phyloP scores from a whole-genome alignment of 2,888 invertebrate species.

The Stegophylla sp. region DNA sequence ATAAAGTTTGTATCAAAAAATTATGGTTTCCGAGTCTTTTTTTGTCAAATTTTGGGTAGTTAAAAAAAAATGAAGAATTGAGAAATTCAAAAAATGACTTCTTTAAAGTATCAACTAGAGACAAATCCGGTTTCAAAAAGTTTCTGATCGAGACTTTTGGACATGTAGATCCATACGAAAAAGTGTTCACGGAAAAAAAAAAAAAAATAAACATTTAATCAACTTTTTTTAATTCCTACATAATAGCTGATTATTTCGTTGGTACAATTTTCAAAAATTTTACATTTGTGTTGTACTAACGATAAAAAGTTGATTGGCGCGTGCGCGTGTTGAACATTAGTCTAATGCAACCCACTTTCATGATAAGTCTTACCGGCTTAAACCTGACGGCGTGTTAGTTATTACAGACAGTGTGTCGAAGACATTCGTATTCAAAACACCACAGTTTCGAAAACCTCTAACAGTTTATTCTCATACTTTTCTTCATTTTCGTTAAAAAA shows the following conservation, averaged over 20 bases:
- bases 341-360: conserved; percentile 56
- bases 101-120: no score
- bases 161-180: no score
- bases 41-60: no score
- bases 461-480: neutral
- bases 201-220: neutral
- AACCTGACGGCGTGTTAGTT: conserved; percentile 25
- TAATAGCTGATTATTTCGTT: neutral
- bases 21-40: no score
- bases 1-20: no score
- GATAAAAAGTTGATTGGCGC: conserved; percentile 42
- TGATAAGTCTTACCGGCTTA: conserved; percentile 51
- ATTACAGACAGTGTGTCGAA: conserved; percentile 27
- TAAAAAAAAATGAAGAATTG: no score
- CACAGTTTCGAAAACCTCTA: neutral
- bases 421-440: conserved; percentile 50
- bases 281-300: neutral
- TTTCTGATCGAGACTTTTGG: no score
- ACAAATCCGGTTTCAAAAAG: neutral
- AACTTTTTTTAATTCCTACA: no score
- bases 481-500: neutral
- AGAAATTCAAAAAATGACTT: no score
- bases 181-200: no score
- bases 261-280: neutral
- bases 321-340: conserved; percentile 32